Conservation (phyloP, 2,113 vertebrate genomes). For the Cyprinus carpio region DNA sequence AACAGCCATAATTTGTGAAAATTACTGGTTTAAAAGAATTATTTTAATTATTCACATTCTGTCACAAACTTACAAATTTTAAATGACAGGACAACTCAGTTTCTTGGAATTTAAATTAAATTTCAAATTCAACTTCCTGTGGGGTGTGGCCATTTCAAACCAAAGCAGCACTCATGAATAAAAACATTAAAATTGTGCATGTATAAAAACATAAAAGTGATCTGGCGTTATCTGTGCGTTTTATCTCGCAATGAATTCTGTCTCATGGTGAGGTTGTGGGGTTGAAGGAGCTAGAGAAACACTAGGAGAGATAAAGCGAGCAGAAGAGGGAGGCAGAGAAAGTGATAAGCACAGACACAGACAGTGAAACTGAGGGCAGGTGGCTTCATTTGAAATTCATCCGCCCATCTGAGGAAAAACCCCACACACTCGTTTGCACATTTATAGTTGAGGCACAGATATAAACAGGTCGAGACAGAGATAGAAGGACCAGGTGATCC, state of each 20-base stretch:
- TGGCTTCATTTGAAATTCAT: conserved; percentile 36
- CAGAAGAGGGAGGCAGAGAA: conserved; percentile 4
- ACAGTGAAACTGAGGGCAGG: background rate
- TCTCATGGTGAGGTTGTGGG: background rate
- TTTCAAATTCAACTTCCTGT: background rate
- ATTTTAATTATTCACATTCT: background rate
- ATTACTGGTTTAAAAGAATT: background rate
- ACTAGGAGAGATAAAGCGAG: background rate
- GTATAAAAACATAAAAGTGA: background rate
- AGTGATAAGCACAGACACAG: background rate
- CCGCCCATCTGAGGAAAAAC: background rate
- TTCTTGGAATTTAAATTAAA: background rate
- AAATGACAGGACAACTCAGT: background rate
- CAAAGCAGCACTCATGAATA: background rate
- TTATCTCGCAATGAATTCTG: background rate
- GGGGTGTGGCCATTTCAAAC: background rate
- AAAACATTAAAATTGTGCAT: background rate
- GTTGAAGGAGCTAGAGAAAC: background rate
- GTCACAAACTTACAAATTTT: background rate
- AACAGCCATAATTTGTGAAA: background rate
- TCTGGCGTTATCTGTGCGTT: background rate
- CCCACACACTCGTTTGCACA: background rate
- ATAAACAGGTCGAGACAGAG: background rate
- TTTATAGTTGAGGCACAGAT: background rate
- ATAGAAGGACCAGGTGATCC: background rate